A percentile compares a stretch with the other conserved stretches of the same genome.
Conservation (phyloP, 2,113 vertebrate species). For the Pseudopipra pipra region DNA sequence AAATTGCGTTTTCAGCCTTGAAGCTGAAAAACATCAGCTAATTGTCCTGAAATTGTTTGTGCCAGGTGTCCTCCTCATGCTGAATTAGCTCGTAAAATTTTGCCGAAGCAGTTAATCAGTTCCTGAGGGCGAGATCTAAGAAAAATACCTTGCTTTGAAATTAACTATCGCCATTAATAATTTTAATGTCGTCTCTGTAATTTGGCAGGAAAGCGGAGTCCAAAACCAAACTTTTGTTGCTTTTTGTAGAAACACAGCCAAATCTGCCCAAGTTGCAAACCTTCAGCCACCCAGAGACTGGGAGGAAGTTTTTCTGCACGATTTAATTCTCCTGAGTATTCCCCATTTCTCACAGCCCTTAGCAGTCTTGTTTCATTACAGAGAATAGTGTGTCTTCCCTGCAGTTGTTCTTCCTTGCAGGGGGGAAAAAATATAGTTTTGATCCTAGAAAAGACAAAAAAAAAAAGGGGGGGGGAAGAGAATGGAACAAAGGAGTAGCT, state of each 20-base stretch:
- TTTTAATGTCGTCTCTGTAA: not conserved
- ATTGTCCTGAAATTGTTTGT: not conserved
- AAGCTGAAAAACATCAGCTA: not conserved
- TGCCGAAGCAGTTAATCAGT: not conserved
- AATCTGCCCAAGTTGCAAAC: not conserved
- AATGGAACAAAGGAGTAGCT: accelerated
- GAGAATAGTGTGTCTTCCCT: not conserved
- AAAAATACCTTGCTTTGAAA: not conserved
- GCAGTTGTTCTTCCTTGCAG: not conserved
- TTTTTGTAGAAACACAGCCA: not conserved
- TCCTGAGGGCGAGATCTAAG: not conserved
- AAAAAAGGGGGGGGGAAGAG: too few relatives aligned
- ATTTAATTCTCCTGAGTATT: not conserved
- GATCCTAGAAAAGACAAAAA: not conserved
- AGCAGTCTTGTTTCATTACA: not conserved
- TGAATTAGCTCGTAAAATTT: constrained; percentile 18
- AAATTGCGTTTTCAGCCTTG: not conserved
- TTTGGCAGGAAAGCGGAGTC: not conserved
- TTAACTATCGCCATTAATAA: not conserved
- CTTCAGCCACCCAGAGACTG: not conserved
- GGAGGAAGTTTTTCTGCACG: not conserved
- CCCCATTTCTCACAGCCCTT: not conserved
- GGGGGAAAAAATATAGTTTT: not conserved
- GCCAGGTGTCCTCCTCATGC: not conserved
- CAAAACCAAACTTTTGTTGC: not conserved